Evolutionary conservation across 2,888 invertebrate genomes (phyloP).

Genomic region (Hofmannophila pseudospretella): DNA sequence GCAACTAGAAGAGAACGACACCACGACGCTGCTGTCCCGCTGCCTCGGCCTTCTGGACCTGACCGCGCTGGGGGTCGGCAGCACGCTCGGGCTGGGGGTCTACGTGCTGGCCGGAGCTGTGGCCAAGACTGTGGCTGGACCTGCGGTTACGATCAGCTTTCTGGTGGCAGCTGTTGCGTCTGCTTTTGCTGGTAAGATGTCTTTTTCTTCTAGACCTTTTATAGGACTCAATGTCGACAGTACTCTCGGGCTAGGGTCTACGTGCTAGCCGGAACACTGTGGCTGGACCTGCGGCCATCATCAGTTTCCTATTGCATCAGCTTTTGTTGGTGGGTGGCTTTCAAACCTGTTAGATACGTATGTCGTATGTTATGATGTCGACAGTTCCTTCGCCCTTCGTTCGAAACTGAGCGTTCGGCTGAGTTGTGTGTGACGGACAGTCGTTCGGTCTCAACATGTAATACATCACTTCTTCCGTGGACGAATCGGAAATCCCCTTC

Average conservation of each 20-base stretch:
- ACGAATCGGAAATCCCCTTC: no score
- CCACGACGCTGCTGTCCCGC: constrained; percentile 70
- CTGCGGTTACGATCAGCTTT: constrained; percentile 94
- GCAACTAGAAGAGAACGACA: constrained; percentile 55
- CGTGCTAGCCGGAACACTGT: constrained; percentile 92
- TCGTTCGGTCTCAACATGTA: no score
- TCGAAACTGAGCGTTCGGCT: no score
- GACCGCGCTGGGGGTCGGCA: constrained; percentile 91
- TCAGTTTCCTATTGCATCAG: constrained; percentile 95
- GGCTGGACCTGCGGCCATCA: constrained; percentile 93
- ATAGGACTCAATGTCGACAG: no score
- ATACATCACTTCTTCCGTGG: no score
- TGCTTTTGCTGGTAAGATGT: constrained; percentile 87
- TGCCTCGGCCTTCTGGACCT: constrained; percentile 90
- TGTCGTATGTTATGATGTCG: no score
- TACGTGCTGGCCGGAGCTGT: constrained; percentile 96
- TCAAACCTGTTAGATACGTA: no score
- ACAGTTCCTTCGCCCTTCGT: no score
- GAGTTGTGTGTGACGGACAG: no score
- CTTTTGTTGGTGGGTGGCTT: constrained; percentile 93
- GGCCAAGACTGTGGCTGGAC: constrained; percentile 91
- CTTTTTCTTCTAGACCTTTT: neutral
- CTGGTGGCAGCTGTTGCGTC: constrained; percentile 95
- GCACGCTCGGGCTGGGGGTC: constrained; percentile 94
- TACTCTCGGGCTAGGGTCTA: constrained; percentile 97